Evolutionary conservation across 2,888 invertebrate genomes (phyloP).

Genomic region (Acholoe squamosa): DNA sequence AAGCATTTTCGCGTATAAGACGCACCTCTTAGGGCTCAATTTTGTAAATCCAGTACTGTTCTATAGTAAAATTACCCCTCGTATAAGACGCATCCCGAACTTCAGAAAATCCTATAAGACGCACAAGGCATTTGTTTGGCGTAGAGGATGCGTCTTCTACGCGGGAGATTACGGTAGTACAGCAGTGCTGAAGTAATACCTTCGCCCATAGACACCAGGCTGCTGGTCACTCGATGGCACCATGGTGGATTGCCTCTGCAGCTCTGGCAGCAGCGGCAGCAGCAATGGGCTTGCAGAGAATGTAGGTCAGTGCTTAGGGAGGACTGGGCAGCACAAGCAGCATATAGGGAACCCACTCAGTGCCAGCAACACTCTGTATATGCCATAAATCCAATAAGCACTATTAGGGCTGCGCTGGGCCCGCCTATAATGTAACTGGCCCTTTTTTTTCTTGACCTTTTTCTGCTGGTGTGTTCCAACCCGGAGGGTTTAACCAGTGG

Average conservation of each 20-base stretch:
- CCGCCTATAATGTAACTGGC: background rate
- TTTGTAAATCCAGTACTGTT: no score
- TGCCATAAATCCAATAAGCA: constrained; percentile 45
- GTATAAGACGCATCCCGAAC: no score
- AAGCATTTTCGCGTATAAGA: no score
- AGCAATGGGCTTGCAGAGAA: background rate
- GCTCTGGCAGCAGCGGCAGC: background rate
- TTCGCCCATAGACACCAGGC: background rate
- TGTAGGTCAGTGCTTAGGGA: constrained; percentile 37
- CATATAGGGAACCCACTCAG: background rate
- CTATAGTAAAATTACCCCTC: no score
- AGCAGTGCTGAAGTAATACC: background rate
- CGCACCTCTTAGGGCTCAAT: no score
- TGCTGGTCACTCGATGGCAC: constrained; percentile 49
- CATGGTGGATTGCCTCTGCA: background rate
- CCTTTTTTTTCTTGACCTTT: background rate
- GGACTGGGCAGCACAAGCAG: no score
- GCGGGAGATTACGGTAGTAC: background rate
- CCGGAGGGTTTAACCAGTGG: background rate
- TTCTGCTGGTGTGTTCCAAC: background rate
- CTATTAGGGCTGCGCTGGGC: background rate
- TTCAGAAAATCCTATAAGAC: no score
- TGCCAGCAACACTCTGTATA: background rate
- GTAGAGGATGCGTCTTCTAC: no score
- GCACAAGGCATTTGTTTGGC: no score